These are phyloP conservation scores for Aethes cnicana DNA, from an alignment of 2,888 invertebrate genomes.

Conservation along the genomic window DNA sequence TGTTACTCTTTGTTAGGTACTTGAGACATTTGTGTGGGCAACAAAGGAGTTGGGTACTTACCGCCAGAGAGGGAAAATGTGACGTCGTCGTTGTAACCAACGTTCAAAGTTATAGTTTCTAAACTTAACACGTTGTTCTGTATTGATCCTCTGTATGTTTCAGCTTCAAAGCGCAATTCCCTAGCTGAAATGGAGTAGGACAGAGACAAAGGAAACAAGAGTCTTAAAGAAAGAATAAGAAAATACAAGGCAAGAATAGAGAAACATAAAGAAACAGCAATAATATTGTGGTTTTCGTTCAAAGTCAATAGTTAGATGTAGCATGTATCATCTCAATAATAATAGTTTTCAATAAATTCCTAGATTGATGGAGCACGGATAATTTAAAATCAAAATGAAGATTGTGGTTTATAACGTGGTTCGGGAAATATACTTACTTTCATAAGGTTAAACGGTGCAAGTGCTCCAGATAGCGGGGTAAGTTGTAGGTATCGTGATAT, in stretches of 20 bases:
- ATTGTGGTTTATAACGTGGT: no score
- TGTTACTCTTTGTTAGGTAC: no score
- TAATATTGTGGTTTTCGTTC: conserved; percentile 23
- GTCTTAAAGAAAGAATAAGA: neutral
- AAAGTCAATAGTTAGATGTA: neutral
- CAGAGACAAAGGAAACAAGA: conserved; percentile 8
- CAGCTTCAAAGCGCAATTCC: conserved; percentile 53
- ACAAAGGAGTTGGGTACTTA: conserved; percentile 43
- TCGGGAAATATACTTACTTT: no score
- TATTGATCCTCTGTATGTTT: conserved; percentile 53
- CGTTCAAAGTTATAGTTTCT: conserved; percentile 45
- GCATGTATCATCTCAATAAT: no score
- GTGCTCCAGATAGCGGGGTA: no score
- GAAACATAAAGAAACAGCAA: conserved; percentile 29
- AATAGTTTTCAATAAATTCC: no score
- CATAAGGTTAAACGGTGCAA: no score
- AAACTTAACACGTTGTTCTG: conserved; percentile 45
- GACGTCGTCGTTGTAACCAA: conserved; percentile 52
- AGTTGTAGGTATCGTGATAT: no score
- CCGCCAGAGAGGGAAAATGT: conserved; percentile 53
- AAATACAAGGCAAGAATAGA: conserved; percentile 32
- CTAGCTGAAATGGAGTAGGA: conserved; percentile 51
- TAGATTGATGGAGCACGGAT: no score
- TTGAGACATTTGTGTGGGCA: no score
- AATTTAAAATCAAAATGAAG: no score